Base-by-base conservation (phyloP, 2,888 invertebrate genomes). In the Pegoplata infirma region DNA sequence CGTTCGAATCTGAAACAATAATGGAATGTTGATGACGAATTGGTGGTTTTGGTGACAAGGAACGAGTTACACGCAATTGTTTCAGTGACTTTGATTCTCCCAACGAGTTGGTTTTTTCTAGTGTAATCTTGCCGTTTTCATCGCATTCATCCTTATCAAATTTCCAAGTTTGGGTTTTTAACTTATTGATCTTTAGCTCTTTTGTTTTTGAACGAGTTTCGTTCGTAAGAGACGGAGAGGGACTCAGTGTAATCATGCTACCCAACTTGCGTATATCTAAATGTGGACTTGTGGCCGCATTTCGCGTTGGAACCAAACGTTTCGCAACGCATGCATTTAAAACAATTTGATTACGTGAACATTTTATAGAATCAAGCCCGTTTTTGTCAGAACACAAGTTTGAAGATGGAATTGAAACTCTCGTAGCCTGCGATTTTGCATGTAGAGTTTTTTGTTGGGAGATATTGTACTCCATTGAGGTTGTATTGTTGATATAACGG, bases 221-320 rank as follows among this genome's bases (percentile, higher is more conserved):
- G 1, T 53, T 76, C 53, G 17, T n/a, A 16, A 53, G 7, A 0
- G 66, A 66, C 12, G 58, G 23, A 7, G 75, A 71, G 7, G 80
- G 44, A 23, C 49, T 64, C 25, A 74, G 69, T 12, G 76, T 72
- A 5, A 67, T 63, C 53, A 80, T 63, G 12, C 68, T 73, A 10
- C 76, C 80, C 88, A 82, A 90, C 90, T 84, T 91, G 88, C 87
- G 90, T 85, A 86, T 87, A 59, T 84, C 84, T 7, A 85, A 80
- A 68, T 83, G 80, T 1, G 86, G 85, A 66, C 86, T 90, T 83
- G 84, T 86, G 68, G 82, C 91, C 85, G 85, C 91, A 90, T 85
- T 91, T 89, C 71, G 90, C 85, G 84, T 90, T 16, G 84, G 81
- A 23, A 85, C 83, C 28, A 85, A 78, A 63, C 85, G 80, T 49